These are phyloP conservation scores for Acropternis orthonyx DNA, from an alignment of 2,797 vertebrate species.

Conservation along the genomic window DNA sequence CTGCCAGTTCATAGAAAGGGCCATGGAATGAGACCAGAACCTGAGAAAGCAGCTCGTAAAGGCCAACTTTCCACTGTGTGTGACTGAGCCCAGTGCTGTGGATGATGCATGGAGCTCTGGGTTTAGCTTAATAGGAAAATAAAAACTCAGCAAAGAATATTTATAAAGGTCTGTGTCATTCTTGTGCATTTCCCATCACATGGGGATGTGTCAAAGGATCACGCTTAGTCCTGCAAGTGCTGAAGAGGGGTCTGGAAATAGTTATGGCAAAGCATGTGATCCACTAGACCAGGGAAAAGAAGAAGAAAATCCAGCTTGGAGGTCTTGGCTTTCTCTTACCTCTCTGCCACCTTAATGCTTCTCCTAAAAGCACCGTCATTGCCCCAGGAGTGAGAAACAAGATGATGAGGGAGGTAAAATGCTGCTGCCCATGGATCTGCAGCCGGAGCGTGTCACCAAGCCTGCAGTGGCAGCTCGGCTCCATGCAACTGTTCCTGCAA, in stretches of 20 bases:
- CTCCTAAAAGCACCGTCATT: neutral
- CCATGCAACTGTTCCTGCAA: neutral
- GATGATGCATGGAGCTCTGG: neutral
- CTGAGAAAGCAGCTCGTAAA: neutral
- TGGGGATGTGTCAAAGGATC: constrained; percentile 21
- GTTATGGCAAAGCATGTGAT: neutral
- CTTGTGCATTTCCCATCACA: constrained; percentile 12
- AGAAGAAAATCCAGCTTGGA: neutral
- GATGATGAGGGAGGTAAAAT: neutral
- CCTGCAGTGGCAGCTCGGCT: neutral
- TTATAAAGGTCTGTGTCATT: neutral
- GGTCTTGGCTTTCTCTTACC: neutral
- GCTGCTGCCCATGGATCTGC: neutral
- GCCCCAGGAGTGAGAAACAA: neutral
- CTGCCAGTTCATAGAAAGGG: neutral
- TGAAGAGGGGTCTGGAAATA: constrained; percentile 20
- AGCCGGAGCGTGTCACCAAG: neutral
- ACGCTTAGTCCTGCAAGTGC: neutral
- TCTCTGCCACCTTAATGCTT: neutral
- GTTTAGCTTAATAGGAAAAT: neutral
- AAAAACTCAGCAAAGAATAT: neutral
- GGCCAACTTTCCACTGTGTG: neutral
- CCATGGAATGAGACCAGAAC: fast-evolving
- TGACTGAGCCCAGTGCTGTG: neutral
- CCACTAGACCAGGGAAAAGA: neutral